Base-by-base conservation (phyloP, 2,797 vertebrate species). In the Neosilurus mollespiculum region DNA sequence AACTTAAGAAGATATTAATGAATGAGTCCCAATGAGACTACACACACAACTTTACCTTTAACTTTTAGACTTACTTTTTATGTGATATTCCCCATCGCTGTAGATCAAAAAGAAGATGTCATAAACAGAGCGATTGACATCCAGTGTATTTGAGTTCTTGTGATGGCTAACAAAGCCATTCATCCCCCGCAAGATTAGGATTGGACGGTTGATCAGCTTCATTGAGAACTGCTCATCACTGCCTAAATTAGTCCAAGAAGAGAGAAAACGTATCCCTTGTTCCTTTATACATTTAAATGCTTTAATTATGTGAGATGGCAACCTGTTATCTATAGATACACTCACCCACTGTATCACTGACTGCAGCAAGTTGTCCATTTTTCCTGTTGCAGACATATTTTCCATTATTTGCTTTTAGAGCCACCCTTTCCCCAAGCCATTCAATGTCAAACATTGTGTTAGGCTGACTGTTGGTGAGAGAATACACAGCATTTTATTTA, bases 171-270 rank as follows among this genome's bases (percentile, higher is more conserved):
- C 96, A 3, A 97, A 99, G 86, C 98, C 98, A 0, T 97, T 96
- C 83, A 95, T 95, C 0, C 98, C 96, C 0, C 94, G 94, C 53
- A 99, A 94, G 88, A 99, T 97, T 89, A 99, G 91, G 87, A 99
- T 96, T 0, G 98, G 98, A 30, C 98, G 95, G 90, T 99, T 99
- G 89, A 99, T 98, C 83, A 99, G 95, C 91, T 98, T 99, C 91
- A 99, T 94, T 67, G 94, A 89, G 90, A 99, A 96, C 84, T 97
- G 93, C 90, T 98, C 98, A 0, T 96, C 96, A 70, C 95, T 95
- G 37, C 96, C 98, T 99, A 92, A 0, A 56, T 24, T 72, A 20
- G 26, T 22, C 24, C n/a, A 53, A 58, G n/a, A 12, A 85, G 14
- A 65, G 20, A 67, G 54, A 37, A 72, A 18, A 71, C 61, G 15